These are phyloP conservation scores for Anabas testudineus DNA, from an alignment of 2,797 vertebrate genomes.

Conservation along the genomic window DNA sequence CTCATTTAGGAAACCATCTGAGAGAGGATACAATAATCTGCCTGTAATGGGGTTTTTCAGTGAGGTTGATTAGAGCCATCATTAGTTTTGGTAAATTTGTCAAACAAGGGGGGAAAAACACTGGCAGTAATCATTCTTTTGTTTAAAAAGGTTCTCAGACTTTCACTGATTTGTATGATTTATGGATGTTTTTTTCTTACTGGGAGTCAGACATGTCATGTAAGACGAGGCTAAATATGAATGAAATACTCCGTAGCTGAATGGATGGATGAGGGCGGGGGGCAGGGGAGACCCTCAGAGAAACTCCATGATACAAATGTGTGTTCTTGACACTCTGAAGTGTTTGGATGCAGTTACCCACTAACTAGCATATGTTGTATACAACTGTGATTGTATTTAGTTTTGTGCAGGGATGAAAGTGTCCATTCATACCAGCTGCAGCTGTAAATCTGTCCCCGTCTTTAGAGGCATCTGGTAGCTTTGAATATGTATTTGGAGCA, in stretches of 20 bases:
- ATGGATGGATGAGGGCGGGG: not conserved
- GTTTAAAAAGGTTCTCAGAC: not conserved
- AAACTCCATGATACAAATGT: not conserved
- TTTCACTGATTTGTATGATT: not conserved
- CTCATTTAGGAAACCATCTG: constrained; percentile 54
- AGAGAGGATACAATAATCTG: constrained; percentile 47
- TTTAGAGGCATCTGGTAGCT: constrained; percentile 18
- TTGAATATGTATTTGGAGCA: constrained; percentile 31
- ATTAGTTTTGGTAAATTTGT: constrained; percentile 58
- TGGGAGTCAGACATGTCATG: not conserved
- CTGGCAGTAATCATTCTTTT: not conserved
- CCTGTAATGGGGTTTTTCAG: constrained; percentile 45
- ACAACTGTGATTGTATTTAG: not conserved
- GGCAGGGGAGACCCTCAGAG: not conserved
- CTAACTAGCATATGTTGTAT: not conserved
- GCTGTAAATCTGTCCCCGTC: constrained; percentile 20
- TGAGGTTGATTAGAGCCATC: constrained; percentile 34
- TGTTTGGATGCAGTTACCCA: not conserved
- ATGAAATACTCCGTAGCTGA: not conserved
- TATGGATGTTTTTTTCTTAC: not conserved
- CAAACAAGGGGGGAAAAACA: not conserved
- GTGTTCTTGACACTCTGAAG: not conserved
- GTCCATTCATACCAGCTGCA: not conserved
- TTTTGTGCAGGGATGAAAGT: constrained; percentile 1
- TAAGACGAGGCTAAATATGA: not conserved